A percentile compares a stretch with the other conserved stretches of the same genome.
These are phyloP conservation scores for Panagrolaimus sp. DNA, from an alignment of 1,140 invertebrate genomes.

Conservation along the genomic window DNA sequence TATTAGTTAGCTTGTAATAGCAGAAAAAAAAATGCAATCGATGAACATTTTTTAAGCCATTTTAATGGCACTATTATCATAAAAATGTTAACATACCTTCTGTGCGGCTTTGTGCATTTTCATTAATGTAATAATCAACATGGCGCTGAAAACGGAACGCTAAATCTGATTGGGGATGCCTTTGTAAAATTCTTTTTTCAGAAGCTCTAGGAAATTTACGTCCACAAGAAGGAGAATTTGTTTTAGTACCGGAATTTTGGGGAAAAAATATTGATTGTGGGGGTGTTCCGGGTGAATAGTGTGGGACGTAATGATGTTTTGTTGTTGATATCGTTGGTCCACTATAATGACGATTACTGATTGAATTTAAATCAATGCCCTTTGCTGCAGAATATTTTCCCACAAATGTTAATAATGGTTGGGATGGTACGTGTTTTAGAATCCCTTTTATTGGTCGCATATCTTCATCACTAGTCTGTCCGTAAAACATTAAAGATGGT, in stretches of 20 bases:
- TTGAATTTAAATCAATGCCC: no score
- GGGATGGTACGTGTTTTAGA: background rate
- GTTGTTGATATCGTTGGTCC: no score
- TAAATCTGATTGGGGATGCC: slow-evolving; percentile 42
- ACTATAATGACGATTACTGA: no score
- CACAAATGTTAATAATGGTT: background rate
- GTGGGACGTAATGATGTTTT: background rate
- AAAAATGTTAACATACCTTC: slow-evolving; percentile 20
- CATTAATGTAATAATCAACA: slow-evolving; percentile 25
- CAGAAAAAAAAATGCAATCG: no score
- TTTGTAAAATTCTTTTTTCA: slow-evolving; percentile 23
- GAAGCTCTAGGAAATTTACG: slow-evolving; percentile 9
- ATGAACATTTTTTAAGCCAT: background rate
- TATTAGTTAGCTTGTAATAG: no score
- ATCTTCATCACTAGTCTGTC: background rate
- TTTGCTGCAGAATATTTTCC: background rate
- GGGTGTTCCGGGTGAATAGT: background rate
- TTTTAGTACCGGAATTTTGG: background rate
- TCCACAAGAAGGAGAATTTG: background rate
- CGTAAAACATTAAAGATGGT: slow-evolving; percentile 1
- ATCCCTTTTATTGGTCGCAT: background rate
- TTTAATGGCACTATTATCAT: background rate
- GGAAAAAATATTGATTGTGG: slow-evolving; percentile 1
- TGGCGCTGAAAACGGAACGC: slow-evolving; percentile 40
- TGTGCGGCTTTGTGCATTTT: slow-evolving; percentile 34